Base-by-base conservation (phyloP, 2,888 invertebrate genomes). In the Caenorhabditis angaria region DNA sequence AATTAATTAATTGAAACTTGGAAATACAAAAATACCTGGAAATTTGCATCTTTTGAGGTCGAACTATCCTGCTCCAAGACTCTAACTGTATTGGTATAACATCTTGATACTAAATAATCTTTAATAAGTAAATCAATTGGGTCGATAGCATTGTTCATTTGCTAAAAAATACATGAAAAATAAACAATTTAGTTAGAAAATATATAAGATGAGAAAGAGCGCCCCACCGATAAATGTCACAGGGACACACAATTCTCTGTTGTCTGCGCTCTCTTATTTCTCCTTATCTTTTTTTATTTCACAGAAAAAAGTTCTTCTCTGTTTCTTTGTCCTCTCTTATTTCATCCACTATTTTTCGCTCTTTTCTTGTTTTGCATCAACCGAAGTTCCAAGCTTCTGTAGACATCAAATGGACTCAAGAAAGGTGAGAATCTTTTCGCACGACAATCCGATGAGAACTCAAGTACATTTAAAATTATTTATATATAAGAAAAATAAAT, bases 81-180 rank as follows among this genome's bases (percentile, higher is more conserved):
- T 47, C 69, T 74, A 32, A 72, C 61, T 20, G 72, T 68, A 2
- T 59, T 61, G 22, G 59, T 65, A 57, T 76, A 74, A 18, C 76
- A 78, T n/a, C 73, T 59, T 14, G 67, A 60, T 24, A 69, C 48
- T 50, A 80, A 64, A 51, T 80, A 78, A 48, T 73, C 73, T 51
- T 66, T 58, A 35, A 79, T 68, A 10, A 79, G 61, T 28, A 64
- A 65, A 29, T 79, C 79, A 20, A 63, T 64, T n/a, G 74, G 61
- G 51, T 56, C 69, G 14, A 65, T 65, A 27, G 65, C 70, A 74
- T 74, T 65, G 61, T 66, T 74, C 77, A 77, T 77, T 64, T 58
- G 58, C 14, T 22, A 41, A 14, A 41, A 41, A 41, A 41, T 14
- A 41, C 6, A 41, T 14, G 8, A 41, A 41, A 12, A 32, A 32